These are phyloP conservation scores for Umimayanthus kanabou DNA, from an alignment of 92 coral and sea anemone species.

Conservation along the genomic window DNA sequence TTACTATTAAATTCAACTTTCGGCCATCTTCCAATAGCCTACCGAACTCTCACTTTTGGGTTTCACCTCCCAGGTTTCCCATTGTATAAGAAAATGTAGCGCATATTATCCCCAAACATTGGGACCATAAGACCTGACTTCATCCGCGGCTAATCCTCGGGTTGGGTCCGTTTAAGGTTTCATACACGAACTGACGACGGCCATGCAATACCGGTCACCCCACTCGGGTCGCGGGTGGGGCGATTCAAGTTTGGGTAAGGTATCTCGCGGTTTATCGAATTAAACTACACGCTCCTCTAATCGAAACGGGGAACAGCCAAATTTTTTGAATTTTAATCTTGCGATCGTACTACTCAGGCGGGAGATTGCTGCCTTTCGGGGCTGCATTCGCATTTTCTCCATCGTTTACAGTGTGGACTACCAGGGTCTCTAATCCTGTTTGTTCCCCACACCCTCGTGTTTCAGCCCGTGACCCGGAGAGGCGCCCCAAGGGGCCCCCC, in stretches of 20 bases:
- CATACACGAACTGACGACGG: conserved; percentile 95
- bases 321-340: conserved; percentile 88
- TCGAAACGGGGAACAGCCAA: conserved; percentile 88
- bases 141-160: conserved; percentile 70
- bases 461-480: conserved; percentile 61
- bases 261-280: conserved; percentile 90
- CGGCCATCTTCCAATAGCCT: conserved; percentile 78
- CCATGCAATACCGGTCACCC: conserved; percentile 87
- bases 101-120: conserved; percentile 86
- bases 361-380: conserved; percentile 22
- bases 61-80: conserved; percentile 70
- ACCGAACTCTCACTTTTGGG: conserved; percentile 84
- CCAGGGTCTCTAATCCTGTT: conserved; percentile 98
- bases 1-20: conserved; percentile 94
- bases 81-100: conserved; percentile 92
- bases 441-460: conserved; percentile 92
- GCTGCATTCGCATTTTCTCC: conserved; percentile 72
- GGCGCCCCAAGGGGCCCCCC: conserved; percentile 37
- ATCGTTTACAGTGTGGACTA: conserved; percentile 90
- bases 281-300: conserved; percentile 97
- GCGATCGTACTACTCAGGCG: conserved; percentile 91
- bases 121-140: conserved; percentile 96
- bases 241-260: conserved; percentile 65
- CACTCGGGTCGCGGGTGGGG: too few species aligned
- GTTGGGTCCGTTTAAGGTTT: conserved; percentile 78